A percentile compares a stretch with the other conserved stretches of the same genome.
Conservation (phyloP, 2,113 vertebrate species). For the Vanacampus margaritifer region DNA sequence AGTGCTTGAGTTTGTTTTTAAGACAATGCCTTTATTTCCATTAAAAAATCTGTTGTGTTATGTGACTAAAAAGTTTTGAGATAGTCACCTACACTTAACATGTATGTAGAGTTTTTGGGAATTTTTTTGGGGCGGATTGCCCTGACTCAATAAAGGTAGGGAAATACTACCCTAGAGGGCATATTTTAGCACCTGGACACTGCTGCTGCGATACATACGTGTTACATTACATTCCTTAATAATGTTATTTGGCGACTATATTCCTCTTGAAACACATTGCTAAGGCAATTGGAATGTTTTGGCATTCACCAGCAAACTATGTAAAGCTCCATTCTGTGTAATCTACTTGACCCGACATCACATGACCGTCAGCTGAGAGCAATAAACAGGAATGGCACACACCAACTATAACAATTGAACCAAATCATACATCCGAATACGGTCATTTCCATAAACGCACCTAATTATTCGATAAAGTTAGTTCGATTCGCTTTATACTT, state of each 20-base stretch:
- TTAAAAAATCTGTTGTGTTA: too few species aligned
- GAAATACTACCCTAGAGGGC: background rate
- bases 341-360: slow-evolving; percentile 5
- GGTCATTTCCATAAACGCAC: background rate
- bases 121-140: too few species aligned
- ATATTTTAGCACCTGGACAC: background rate
- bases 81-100: too few species aligned
- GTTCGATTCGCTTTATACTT: background rate
- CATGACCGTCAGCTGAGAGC: slow-evolving; percentile 47
- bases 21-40: too few species aligned
- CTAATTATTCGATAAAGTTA: background rate
- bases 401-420: background rate
- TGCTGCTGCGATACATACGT: background rate
- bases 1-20: too few species aligned
- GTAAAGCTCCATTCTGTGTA: background rate
- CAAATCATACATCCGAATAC: background rate
- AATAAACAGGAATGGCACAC: background rate
- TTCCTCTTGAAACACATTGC: background rate
- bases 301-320: background rate
- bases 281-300: background rate
- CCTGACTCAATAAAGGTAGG: background rate
- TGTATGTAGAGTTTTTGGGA: too few species aligned
- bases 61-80: too few species aligned
- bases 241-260: background rate
- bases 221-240: background rate